Base-by-base conservation (phyloP, 2,888 invertebrate genomes). In the Lasioglossum villosulum region DNA sequence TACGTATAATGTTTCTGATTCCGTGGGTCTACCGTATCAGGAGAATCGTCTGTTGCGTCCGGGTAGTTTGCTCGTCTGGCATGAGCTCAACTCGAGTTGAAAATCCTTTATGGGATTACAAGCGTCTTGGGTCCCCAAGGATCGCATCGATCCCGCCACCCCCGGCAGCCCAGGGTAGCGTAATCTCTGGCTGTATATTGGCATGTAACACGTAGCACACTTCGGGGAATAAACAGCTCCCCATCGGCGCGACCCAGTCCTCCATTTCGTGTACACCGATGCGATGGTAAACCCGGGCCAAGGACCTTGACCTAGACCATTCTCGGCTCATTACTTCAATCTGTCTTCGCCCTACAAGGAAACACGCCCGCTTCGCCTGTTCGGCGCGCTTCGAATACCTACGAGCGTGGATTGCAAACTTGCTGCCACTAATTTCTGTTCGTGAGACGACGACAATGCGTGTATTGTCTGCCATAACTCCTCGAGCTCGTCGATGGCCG, bases 261-360 rank as follows among this genome's bases (percentile, higher is more conserved):
- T 78, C 75, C 80, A 80, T 80, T 84, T 84, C 83, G 86, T 86
- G 73, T 75, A 82, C 74, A 66, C 70, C 82, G 75, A 68, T 2
- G n/a, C 52, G 52, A 52, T 76, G 80, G 56, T 82, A 66, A 74
- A 84, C 42, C 77, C 56, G 74, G 78, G 37, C 73, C 78, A 70
- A 75, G 63, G 88, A 86, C 88, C 88, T 88, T 88, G 88, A 88
- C 88, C 88, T 72, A 88, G 84, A 86, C 82, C 82, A 84, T 84
- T 39, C 45, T 37, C 63, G 75, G 80, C 68, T 88, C 86, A 74
- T 84, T 88, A 79, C 86, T 88, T 86, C 83, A 66, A 82, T 80
- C 80, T 73, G 75, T 80, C 78, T 83, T 80, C 78, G 72, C 81
- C 78, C 83, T 78, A 75, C 59, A 71, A 83, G 63, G 66, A 80